Conservation (phyloP, 2,888 invertebrate species). For the Cepaea hortensis region DNA sequence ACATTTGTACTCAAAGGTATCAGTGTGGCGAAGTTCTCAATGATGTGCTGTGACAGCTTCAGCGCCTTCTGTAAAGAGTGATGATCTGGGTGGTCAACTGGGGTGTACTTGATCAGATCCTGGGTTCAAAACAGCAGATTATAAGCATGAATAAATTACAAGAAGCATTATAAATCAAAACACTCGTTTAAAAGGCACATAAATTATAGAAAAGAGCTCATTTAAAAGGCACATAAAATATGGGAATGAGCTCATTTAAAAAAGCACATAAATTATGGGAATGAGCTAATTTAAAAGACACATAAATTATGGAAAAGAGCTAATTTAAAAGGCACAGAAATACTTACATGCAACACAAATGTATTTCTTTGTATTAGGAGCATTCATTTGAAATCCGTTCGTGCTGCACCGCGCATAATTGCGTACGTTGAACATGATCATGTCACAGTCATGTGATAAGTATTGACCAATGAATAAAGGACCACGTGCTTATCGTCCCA, state of each 20-base stretch:
- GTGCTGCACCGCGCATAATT: too few species aligned
- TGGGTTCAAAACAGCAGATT: slow-evolving; percentile 56
- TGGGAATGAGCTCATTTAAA: neutral
- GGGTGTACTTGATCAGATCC: slow-evolving; percentile 77
- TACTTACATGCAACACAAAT: neutral
- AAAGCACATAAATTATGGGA: neutral
- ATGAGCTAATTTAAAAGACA: neutral
- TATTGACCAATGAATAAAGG: too few species aligned
- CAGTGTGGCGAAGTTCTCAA: slow-evolving; percentile 80
- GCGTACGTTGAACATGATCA: too few species aligned
- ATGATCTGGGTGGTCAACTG: slow-evolving; percentile 76
- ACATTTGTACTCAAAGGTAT: slow-evolving; percentile 38
- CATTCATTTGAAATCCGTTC: too few species aligned
- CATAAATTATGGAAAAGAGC: neutral
- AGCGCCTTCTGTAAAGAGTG: slow-evolving; percentile 75
- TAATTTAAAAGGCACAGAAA: neutral
- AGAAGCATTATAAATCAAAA: neutral
- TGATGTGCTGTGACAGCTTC: slow-evolving; percentile 90
- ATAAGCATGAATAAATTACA: neutral
- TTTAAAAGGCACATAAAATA: neutral
- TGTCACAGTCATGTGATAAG: too few species aligned
- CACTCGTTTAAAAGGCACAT: neutral
- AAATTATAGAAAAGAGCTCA: neutral
- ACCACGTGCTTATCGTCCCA: too few species aligned
- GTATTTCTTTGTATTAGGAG: slow-evolving; percentile 82